A percentile compares a stretch with the other conserved stretches of the same genome.
These are phyloP conservation scores for Eptatretus atami DNA, from an alignment of 2,797 vertebrate species.

Conservation along the genomic window DNA sequence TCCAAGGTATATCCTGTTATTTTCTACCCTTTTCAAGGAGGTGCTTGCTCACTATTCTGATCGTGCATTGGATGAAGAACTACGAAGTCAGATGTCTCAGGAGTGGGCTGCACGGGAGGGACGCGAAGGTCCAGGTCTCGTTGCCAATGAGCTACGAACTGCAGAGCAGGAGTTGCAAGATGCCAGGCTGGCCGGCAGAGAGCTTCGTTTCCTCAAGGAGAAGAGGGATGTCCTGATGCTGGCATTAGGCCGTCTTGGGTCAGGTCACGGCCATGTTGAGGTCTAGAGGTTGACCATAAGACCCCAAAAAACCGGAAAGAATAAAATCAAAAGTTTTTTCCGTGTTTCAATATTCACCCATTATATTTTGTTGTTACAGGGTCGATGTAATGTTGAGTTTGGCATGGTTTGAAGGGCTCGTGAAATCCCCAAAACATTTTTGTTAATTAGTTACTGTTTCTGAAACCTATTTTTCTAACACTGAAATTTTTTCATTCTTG, in stretches of 20 bases:
- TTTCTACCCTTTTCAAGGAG: slow-evolving; percentile 21
- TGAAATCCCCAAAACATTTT: too few species aligned
- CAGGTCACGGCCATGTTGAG: background rate
- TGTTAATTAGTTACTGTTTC: too few species aligned
- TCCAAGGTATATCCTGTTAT: background rate
- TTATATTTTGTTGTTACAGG: too few species aligned
- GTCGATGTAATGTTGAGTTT: too few species aligned
- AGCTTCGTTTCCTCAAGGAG: slow-evolving; percentile 62
- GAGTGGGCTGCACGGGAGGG: slow-evolving; percentile 74
- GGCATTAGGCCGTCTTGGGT: slow-evolving; percentile 6
- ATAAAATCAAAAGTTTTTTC: too few species aligned
- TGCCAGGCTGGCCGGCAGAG: slow-evolving; percentile 57
- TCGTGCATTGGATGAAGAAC: slow-evolving; percentile 75
- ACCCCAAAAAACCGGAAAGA: too few species aligned
- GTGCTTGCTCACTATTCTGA: slow-evolving; percentile 92
- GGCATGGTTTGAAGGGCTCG: too few species aligned
- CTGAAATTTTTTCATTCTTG: too few species aligned
- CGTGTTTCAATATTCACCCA: too few species aligned
- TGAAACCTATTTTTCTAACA: too few species aligned
- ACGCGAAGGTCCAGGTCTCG: slow-evolving; percentile 32
- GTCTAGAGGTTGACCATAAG: background rate
- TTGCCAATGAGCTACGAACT: slow-evolving; percentile 40
- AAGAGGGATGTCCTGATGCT: slow-evolving; percentile 29
- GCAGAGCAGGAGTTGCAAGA: slow-evolving; percentile 66
- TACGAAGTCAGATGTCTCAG: slow-evolving; percentile 71